These are phyloP conservation scores for Cichladusa arquata DNA, from an alignment of 2,113 vertebrate species.

Conservation along the genomic window DNA sequence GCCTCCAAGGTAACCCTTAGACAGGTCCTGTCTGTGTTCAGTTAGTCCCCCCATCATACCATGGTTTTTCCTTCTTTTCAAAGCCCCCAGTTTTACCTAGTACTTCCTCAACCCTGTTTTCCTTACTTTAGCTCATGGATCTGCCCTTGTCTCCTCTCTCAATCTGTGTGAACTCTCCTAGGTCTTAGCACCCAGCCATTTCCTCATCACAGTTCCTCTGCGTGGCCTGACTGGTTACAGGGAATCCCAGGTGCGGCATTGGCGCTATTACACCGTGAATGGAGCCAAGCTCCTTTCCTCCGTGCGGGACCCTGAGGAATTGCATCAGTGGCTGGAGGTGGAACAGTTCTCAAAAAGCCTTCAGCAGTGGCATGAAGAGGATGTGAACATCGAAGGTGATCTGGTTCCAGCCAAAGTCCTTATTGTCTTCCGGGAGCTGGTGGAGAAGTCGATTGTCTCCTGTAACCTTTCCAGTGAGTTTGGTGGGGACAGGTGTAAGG, in stretches of 20 bases:
- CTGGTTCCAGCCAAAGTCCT: constrained; percentile 81
- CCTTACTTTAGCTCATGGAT: background rate
- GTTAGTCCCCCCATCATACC: background rate
- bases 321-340: constrained; percentile 82
- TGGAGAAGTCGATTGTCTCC: constrained; percentile 74
- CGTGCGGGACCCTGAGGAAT: constrained; percentile 76
- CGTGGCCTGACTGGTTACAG: constrained; percentile 77
- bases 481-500: background rate
- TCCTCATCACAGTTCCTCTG: constrained; percentile 81
- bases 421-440: constrained; percentile 74
- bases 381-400: constrained; percentile 80
- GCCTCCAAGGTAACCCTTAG: background rate
- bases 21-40: background rate
- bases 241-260: constrained; percentile 64
- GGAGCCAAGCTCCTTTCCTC: constrained; percentile 77
- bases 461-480: constrained; percentile 77
- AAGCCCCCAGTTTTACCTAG: background rate
- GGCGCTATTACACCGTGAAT: constrained; percentile 80
- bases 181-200: constrained; percentile 80
- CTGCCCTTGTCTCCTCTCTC: background rate
- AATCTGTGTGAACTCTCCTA: constrained; percentile 46
- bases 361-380: constrained; percentile 79
- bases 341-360: constrained; percentile 79
- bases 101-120: background rate
- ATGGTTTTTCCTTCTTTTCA: background rate